phyloP scores from a whole-genome alignment of 2,888 invertebrate species.

The Aspidiotus rigidus region DNA sequence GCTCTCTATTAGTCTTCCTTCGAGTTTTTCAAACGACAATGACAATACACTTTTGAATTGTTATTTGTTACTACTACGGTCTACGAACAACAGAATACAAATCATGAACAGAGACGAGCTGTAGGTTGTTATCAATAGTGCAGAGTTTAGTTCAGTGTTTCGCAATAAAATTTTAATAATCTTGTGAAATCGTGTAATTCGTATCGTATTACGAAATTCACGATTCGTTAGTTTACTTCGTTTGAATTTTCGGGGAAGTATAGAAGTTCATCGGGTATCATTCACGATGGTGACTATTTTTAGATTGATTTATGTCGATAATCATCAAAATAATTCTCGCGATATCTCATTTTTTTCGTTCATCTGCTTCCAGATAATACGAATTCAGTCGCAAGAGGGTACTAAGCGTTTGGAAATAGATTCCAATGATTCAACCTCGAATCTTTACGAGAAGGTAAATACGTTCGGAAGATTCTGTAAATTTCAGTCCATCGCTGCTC shows the following conservation, averaged over 20 bases:
- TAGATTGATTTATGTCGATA: background rate
- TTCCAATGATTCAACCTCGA: slow-evolving; percentile 56
- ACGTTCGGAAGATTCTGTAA: background rate
- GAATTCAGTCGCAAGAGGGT: slow-evolving; percentile 81
- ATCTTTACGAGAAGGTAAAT: slow-evolving; percentile 61
- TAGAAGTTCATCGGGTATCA: no score
- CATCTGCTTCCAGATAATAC: slow-evolving; percentile 56
- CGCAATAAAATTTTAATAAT: no score
- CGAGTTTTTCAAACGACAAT: slow-evolving; percentile 11
- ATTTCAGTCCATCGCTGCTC: background rate
- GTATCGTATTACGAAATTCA: background rate
- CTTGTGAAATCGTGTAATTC: background rate
- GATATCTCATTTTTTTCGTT: slow-evolving; percentile 26
- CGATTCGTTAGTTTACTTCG: no score
- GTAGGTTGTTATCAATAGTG: no score
- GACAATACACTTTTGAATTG: slow-evolving; percentile 29
- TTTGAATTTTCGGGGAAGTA: background rate
- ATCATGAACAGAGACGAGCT: no score
- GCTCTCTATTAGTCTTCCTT: slow-evolving; percentile 5
- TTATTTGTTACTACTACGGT: background rate
- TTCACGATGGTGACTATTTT: background rate
- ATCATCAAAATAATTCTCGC: background rate
- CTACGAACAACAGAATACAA: no score
- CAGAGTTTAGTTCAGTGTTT: no score
- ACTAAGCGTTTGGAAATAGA: slow-evolving; percentile 69